Percentiles rank a stretch among this genome's conserved stretches.
Evolutionary conservation across 2,797 vertebrate genomes (phyloP).

Genomic region (Paguma larvata): DNA sequence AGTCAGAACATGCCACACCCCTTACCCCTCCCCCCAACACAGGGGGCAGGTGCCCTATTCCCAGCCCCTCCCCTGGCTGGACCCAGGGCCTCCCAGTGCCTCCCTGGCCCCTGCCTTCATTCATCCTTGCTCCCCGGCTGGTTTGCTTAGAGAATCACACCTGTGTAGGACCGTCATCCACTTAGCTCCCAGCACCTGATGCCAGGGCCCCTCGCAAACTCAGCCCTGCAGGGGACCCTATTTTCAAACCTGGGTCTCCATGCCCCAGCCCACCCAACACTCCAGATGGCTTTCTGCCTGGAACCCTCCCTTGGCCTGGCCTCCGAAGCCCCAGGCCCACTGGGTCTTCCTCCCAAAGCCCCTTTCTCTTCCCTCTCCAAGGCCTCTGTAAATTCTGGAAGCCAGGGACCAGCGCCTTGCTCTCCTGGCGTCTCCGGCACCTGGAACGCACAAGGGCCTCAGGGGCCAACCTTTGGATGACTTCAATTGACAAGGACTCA

Average conservation of each 20-base stretch:
- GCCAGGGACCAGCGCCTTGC: neutral
- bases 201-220: rapidly evolving
- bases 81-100: neutral
- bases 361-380: neutral
- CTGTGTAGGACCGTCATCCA: neutral
- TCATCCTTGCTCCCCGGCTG: too few species aligned
- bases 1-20: rapidly evolving
- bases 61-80: rapidly evolving
- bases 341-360: neutral
- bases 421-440: neutral
- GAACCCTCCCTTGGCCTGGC: neutral
- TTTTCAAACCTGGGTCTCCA: neutral
- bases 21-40: too few species aligned
- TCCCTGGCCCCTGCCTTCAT: neutral
- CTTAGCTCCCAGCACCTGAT: neutral
- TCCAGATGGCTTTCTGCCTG: neutral
- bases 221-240: neutral
- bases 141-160: neutral
- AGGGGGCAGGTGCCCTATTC: neutral
- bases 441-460: neutral
- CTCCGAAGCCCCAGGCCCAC: neutral
- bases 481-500: neutral
- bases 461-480: too few species aligned
- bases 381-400: neutral
- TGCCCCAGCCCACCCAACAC: neutral